Base-by-base conservation (phyloP, 2,888 invertebrate genomes). In the Syrphus vitripennis region DNA sequence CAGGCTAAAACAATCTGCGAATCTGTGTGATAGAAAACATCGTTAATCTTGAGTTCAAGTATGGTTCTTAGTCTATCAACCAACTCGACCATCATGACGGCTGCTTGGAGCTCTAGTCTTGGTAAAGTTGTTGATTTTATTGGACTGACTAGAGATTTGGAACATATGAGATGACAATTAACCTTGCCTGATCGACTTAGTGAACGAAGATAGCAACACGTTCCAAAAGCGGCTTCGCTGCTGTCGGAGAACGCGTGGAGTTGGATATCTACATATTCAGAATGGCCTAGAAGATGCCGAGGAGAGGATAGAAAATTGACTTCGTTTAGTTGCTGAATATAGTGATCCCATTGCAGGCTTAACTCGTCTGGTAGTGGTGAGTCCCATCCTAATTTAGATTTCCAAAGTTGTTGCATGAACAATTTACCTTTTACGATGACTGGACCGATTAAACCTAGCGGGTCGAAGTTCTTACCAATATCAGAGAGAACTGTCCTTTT, bases 1-100 rank as follows among this genome's bases (percentile, higher is more conserved):
- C 86, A 88, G 21, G 67, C 76, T 9, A 87, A 50, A 5, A 76
- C 67, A n/a, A 88, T 65, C 63, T 75, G 70, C 7, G 81, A 88
- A 42, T 88, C 87, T n/a, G 71, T 57, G 6, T 34, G 57, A 19
- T 34, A 57, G 19, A 31, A 37, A 14, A 37, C 14, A 14, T 37
- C 37, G 7, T 16, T 42, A 7, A n/a, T 42, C 16, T 42, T n/a
- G 3, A 57, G 29, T 61, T 61, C 26, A 26, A 42, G 40, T 26
- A 26, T 2, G 7, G 4, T 42, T 61, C 9, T 63, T 26, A 63
- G 40, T 16, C 37, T 37, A n/a, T 59, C 19, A 37, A 61, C 61
- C 16, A 61, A 42, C 42, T 61, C 24, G 21, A 21, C 40, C 61
- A 61, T 61, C 42, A 61, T 42, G 12, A 40, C 40, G n/a, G 24